A percentile compares a stretch with the other conserved stretches of the same genome.
Conservation (phyloP, 2,888 invertebrate genomes). For the Xestia c-nigrum region DNA sequence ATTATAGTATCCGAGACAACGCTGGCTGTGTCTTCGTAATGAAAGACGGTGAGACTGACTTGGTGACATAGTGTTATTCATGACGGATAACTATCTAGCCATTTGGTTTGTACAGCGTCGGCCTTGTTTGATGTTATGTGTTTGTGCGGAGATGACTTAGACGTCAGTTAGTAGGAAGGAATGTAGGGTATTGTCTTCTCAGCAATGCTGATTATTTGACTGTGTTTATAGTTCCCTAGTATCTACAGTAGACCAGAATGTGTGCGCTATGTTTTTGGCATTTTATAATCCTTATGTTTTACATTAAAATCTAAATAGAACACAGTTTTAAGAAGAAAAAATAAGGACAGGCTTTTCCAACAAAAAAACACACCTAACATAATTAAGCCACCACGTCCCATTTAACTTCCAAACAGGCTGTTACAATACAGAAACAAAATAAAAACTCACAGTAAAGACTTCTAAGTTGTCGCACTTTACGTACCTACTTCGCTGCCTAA, state of each 20-base stretch:
- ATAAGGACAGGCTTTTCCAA: neutral
- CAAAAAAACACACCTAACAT: slow-evolving; percentile 33
- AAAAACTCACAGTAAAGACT: slow-evolving; percentile 65
- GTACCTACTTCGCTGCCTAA: slow-evolving; percentile 68
- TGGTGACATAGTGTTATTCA: slow-evolving; percentile 61
- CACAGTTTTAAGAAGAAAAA: neutral
- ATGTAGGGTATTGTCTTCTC: neutral
- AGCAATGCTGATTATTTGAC: neutral
- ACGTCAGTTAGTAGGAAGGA: neutral
- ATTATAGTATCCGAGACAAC: slow-evolving; percentile 66
- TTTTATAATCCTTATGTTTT: neutral
- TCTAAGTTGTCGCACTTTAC: slow-evolving; percentile 63
- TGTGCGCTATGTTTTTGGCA: neutral
- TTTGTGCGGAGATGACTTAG: slow-evolving; percentile 11
- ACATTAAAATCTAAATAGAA: neutral
- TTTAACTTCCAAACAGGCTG: slow-evolving; percentile 62
- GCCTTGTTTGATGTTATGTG: slow-evolving; percentile 28
- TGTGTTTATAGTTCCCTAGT: neutral
- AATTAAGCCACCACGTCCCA: slow-evolving; percentile 61
- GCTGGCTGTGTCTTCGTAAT: slow-evolving; percentile 76
- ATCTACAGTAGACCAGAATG: neutral
- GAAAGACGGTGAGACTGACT: slow-evolving; percentile 69
- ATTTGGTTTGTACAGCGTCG: slow-evolving; percentile 33
- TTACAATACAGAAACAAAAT: slow-evolving; percentile 68
- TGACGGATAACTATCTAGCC: slow-evolving; percentile 53